These are phyloP conservation scores for Leucozona laternaria DNA, from an alignment of 2,888 invertebrate species.

Conservation along the genomic window DNA sequence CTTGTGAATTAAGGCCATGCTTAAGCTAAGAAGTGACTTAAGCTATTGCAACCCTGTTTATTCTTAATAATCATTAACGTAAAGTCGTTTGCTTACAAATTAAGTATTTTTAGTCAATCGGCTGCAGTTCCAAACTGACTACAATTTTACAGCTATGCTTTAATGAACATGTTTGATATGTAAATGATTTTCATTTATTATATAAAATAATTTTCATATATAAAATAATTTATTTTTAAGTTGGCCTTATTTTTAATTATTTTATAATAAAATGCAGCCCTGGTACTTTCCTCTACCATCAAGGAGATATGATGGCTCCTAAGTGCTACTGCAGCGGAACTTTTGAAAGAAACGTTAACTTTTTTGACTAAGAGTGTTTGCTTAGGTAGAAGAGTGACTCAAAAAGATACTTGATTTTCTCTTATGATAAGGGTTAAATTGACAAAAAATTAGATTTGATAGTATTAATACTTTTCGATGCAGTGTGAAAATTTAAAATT, in stretches of 20 bases:
- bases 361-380: constrained; percentile 43
- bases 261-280: background rate
- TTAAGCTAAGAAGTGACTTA: too few relatives aligned
- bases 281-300: background rate
- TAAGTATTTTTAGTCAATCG: too few relatives aligned
- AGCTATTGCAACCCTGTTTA: too few relatives aligned
- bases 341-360: constrained; percentile 51
- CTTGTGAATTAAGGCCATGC: too few relatives aligned
- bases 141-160: too few relatives aligned
- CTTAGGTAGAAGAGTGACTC: constrained; percentile 16
- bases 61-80: too few relatives aligned
- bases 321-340: constrained; percentile 65
- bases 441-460: constrained; percentile 6
- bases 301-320: background rate
- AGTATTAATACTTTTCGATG: constrained; percentile 21
- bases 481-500: constrained; percentile 31
- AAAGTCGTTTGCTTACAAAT: too few relatives aligned
- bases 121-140: too few relatives aligned
- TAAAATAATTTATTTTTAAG: too few relatives aligned
- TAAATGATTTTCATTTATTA: too few relatives aligned
- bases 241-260: background rate
- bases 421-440: constrained; percentile 8
- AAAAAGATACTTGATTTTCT: background rate
- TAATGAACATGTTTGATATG: too few relatives aligned
- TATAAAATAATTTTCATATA: too few relatives aligned